phyloP scores from a whole-genome alignment of 2,888 invertebrate species.

The Plebejus melissa region DNA sequence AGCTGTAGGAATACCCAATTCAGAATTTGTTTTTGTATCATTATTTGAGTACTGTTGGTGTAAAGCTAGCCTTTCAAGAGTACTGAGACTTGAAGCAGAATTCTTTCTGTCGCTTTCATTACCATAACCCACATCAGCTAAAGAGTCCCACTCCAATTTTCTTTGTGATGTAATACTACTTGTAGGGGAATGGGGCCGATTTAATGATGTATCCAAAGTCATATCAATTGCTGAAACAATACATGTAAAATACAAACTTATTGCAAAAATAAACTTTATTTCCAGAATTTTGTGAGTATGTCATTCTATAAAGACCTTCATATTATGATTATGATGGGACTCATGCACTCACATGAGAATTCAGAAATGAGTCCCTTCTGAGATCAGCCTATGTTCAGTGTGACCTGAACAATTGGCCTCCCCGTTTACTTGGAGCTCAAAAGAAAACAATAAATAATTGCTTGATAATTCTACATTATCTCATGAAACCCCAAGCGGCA shows the following conservation, averaged over 20 bases:
- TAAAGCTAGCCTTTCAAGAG: conserved; percentile 81
- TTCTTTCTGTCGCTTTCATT: conserved; percentile 77
- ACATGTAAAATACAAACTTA: not conserved
- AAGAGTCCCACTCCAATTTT: conserved; percentile 92
- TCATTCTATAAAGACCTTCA: too few species aligned
- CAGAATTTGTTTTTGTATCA: conserved; percentile 52
- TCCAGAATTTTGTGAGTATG: not conserved
- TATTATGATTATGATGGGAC: too few species aligned
- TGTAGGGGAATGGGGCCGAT: conserved; percentile 82
- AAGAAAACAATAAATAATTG: too few species aligned
- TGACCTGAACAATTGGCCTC: too few species aligned
- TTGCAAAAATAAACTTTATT: not conserved
- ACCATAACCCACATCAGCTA: conserved; percentile 91
- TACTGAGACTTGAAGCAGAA: conserved; percentile 74
- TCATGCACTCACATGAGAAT: too few species aligned
- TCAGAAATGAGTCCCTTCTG: too few species aligned
- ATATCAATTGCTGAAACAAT: conserved; percentile 61
- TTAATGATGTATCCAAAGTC: conserved; percentile 57
- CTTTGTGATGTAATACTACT: conserved; percentile 86
- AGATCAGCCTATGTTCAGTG: too few species aligned
- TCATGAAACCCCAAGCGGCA: too few species aligned
- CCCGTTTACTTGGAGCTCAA: too few species aligned
- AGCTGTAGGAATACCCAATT: conserved; percentile 68
- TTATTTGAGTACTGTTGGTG: conserved; percentile 70
- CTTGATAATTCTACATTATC: too few species aligned